Base-by-base conservation (phyloP, 2,888 invertebrate species). In the Ennomos quercinarius region DNA sequence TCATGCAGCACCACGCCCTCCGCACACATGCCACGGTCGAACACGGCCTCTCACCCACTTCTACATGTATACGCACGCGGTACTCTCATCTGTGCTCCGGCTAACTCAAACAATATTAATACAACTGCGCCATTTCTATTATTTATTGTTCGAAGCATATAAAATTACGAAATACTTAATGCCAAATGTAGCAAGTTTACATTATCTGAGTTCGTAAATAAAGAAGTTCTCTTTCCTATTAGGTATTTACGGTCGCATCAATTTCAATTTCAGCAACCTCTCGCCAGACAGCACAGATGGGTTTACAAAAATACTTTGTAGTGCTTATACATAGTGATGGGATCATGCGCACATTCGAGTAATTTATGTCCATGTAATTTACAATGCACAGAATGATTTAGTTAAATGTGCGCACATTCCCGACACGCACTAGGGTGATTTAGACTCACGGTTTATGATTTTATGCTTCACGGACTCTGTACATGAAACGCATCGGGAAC, bases 1-100 rank as follows among this genome's bases (percentile, higher is more conserved):
- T 92, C 89, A 92, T 93, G 92, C 91, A 90, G 84, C 89, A 88
- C 83, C 91, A 89, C 87, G 91, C 89, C 84, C 90, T 89, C 74
- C 91, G 89, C 90, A 86, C 90, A 78, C 89, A 89, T 79, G 77
- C 84, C 80, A 86, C 90, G 87, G 88, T 86, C 87, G 78, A 74
- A 77, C 76, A 78, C 73, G 73, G 77, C 73, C 72, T 68, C 75
- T 71, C 78, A 77, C 74, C 72, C 71, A 63, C 67, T 66, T 53
- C 71, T 63, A 68, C 65, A 65, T 67, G 66, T 68, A 67, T 71
- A 62, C 66, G 68, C 71, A 70, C 70, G 63, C 64, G 46, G 63
- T 67, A 62, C 59, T 56, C 65, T 63, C 63, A 75, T 71, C 73
- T 68, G 63, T 71, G 70, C 70, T 12, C 37, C 10, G 53, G 10